A percentile compares a stretch with the other conserved stretches of the same genome.
These are phyloP conservation scores for Chloebia gouldiae DNA, from an alignment of 2,113 vertebrate species.

Conservation along the genomic window DNA sequence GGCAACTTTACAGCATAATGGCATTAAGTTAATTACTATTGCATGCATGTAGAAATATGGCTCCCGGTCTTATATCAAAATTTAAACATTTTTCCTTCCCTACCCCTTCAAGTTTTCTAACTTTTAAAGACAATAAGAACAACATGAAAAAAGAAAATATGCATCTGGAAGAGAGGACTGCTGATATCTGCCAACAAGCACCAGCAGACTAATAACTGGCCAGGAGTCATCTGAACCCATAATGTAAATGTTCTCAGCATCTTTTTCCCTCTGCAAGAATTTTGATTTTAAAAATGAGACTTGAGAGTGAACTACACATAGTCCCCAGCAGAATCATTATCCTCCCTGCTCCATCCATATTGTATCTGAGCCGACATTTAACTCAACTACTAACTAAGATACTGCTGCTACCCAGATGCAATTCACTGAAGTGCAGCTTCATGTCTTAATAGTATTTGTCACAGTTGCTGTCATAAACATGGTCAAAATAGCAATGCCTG, in stretches of 20 bases:
- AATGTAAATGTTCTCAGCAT: background rate
- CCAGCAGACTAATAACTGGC: background rate
- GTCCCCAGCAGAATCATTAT: background rate
- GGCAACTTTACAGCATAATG: constrained; percentile 23
- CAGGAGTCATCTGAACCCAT: background rate
- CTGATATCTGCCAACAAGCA: background rate
- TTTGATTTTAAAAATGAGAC: background rate
- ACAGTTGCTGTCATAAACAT: background rate
- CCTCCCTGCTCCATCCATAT: background rate
- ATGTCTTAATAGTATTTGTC: background rate
- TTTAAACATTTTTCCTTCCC: background rate
- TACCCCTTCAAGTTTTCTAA: background rate
- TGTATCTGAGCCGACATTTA: background rate
- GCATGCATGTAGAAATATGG: background rate
- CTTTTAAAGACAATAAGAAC: background rate
- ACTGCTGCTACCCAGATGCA: background rate
- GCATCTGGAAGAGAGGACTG: background rate
- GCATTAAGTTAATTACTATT: constrained; percentile 4
- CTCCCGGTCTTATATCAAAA: background rate
- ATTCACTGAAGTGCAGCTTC: background rate
- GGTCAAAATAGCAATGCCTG: background rate
- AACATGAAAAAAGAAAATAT: background rate
- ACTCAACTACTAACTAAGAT: background rate
- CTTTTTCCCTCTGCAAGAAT: background rate
- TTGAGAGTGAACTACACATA: background rate